Evolutionary conservation across 1,140 invertebrate species (phyloP).

Genomic region (Mycetomoellerius zeteki): DNA sequence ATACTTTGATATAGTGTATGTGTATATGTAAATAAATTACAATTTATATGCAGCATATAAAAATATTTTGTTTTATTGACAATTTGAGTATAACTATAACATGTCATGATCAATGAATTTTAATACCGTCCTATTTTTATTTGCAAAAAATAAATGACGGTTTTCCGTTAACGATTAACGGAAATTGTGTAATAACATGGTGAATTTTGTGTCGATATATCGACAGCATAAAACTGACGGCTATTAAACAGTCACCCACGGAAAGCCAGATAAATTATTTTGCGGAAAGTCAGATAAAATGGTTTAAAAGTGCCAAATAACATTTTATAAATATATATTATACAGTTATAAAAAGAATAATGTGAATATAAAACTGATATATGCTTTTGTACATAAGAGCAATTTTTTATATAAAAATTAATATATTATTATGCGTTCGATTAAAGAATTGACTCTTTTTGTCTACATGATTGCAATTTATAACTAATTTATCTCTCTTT

Average conservation of each 20-base stretch:
- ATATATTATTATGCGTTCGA: not conserved
- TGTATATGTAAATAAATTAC: not conserved
- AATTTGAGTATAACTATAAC: constrained; percentile 6
- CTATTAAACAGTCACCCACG: constrained; percentile 44
- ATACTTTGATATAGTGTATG: not conserved
- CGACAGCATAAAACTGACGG: constrained; percentile 14
- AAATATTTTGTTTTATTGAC: not conserved
- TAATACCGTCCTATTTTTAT: constrained; percentile 32
- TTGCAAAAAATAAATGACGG: constrained; percentile 34
- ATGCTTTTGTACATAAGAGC: not conserved
- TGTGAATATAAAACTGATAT: not conserved
- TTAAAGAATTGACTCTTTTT: constrained; percentile 2
- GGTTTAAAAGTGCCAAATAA: constrained; percentile 15
- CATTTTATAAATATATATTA: constrained; percentile 15
- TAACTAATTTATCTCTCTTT: not conserved
- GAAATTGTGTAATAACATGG: constrained; percentile 45
- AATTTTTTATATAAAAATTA: not conserved
- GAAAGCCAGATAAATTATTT: constrained; percentile 45
- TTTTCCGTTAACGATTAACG: constrained; percentile 37
- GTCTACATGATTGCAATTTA: not conserved
- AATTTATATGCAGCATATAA: not conserved
- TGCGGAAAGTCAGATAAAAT: constrained; percentile 24
- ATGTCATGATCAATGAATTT: constrained; percentile 27
- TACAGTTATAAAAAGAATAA: constrained; percentile 15
- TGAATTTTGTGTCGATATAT: constrained; percentile 37